Evolutionary conservation across 2,113 vertebrate species (phyloP).

Genomic region (Martes martes): DNA sequence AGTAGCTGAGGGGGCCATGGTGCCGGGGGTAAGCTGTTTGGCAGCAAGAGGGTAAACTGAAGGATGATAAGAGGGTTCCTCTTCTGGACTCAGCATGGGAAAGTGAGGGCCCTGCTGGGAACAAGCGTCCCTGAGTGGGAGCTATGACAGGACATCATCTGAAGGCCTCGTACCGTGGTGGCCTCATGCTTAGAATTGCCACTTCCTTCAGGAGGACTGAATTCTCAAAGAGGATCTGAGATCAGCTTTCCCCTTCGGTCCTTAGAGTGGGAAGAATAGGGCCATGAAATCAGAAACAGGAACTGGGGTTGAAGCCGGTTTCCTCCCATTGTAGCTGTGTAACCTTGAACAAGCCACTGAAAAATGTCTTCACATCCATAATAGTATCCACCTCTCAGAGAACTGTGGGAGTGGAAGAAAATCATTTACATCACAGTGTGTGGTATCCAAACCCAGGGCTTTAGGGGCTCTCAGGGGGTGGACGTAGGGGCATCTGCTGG

Average conservation of each 20-base stretch:
- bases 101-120: not conserved
- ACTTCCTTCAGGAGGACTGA: not conserved
- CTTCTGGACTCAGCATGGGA: not conserved
- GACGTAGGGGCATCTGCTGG: accelerated
- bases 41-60: not conserved
- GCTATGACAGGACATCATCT: accelerated
- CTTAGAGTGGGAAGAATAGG: not conserved
- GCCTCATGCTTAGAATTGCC: not conserved
- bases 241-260: not conserved
- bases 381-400: not conserved
- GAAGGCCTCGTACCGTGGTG: not conserved
- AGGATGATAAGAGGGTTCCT: not conserved
- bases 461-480: not conserved
- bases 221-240: not conserved
- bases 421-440: not conserved
- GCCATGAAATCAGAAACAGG: not conserved
- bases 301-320: not conserved
- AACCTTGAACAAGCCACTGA: not conserved
- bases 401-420: not conserved
- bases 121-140: not conserved
- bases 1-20: not conserved
- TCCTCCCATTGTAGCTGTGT: not conserved
- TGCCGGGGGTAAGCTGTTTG: not conserved
- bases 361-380: not conserved
- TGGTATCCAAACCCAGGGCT: not conserved